Evolutionary conservation across 2,888 invertebrate genomes (phyloP), one percentile per base, ranked within the genome.

Genomic region (Corbicula japonica): DNA sequence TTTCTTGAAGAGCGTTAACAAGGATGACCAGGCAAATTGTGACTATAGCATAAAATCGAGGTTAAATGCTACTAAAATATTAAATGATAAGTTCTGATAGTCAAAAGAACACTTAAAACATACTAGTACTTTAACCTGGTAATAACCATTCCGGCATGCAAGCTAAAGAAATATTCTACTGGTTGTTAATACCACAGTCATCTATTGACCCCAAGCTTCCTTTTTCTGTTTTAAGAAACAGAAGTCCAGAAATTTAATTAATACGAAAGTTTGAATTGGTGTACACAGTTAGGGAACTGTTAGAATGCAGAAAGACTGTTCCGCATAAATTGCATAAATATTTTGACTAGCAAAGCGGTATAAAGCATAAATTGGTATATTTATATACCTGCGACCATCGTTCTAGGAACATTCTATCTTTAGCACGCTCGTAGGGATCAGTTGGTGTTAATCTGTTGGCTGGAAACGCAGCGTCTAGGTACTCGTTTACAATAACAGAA

Each of bases 391-490:
- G 46, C 12, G 48, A n/a, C 34, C 35, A 48, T 26, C 41, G 38
- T 46, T 87, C 86, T 52, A 87, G n/a, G 30, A 91, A 68, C 58
- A 89, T 84, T 10, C 72, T 82, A 60, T 89, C 88, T 32, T 72
- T 78, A 6, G 90, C 90, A 30, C 75, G 77, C 30, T 66, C 50
- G 74, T 88, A 89, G 2, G 94, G 94, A 79, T 94, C 94, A 1
- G 92, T 86, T 0, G 95, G 93, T 76, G 94, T 94, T 1, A 95
- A 89, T 23, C 94, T 93, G 50, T 94, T 94, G 28, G 94, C 91
- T 0, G 95, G 94, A 87, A 94, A 95, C 62, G 94, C 93, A 72
- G 95, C 94, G 80, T 95, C 95, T 48, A 95, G 89, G 87, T 94
- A 95, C 74, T 95, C 94, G 28, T 94, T 92, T 79, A 95, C 94